These are phyloP conservation scores for Orestias chungarensis DNA, from an alignment of 2,797 vertebrate species.

Conservation along the genomic window DNA sequence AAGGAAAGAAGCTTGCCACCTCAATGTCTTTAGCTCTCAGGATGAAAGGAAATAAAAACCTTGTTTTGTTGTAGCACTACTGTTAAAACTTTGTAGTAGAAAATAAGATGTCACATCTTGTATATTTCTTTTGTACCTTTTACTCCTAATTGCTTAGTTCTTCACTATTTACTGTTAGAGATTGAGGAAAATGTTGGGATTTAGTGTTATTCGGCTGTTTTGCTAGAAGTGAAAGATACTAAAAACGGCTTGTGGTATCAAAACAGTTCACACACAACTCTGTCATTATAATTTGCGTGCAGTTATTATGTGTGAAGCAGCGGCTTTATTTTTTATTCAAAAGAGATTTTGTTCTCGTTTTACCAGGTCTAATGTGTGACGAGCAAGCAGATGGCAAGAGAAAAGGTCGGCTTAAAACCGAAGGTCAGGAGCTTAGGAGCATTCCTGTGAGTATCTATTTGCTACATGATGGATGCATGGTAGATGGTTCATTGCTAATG, in stretches of 20 bases:
- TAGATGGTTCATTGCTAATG: conserved; percentile 42
- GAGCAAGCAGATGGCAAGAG: conserved; percentile 89
- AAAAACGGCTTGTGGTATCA: background rate
- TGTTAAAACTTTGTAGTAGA: background rate
- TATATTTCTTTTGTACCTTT: background rate
- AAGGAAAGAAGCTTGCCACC: background rate
- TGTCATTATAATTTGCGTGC: conserved; percentile 9
- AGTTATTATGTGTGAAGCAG: conserved; percentile 4
- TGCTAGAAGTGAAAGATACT: background rate
- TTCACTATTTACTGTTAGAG: background rate
- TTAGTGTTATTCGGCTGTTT: background rate
- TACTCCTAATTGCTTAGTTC: background rate
- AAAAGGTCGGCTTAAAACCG: conserved; percentile 90
- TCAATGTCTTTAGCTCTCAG: background rate
- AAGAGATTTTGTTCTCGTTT: conserved; percentile 26
- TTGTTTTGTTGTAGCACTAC: background rate
- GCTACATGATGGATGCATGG: conserved; percentile 41
- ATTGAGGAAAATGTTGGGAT: no score
- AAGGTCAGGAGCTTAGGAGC: conserved; percentile 90
- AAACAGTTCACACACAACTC: background rate
- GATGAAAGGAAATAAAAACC: background rate
- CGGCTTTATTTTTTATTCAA: conserved; percentile 5
- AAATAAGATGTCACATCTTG: background rate
- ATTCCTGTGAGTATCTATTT: conserved; percentile 88
- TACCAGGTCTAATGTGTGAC: conserved; percentile 81